phyloP scores from a whole-genome alignment of 2,113 vertebrate species.

The Cebidichthys violaceus region DNA sequence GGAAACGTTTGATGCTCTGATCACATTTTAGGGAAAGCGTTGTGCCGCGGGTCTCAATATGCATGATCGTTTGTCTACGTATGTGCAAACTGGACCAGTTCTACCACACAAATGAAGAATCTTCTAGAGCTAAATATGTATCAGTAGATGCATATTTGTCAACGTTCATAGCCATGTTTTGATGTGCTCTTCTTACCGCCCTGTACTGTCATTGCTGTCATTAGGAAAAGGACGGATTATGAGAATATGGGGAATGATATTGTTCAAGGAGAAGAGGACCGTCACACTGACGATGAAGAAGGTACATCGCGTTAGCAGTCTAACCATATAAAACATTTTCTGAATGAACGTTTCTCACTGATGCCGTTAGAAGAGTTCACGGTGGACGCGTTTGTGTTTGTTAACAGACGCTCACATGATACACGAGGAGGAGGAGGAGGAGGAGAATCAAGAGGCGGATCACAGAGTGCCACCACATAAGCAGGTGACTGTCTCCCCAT shows the following conservation, averaged over 20 bases:
- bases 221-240: slow-evolving; percentile 87
- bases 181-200: neutral
- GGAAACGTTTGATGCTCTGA: neutral
- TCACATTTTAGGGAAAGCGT: neutral
- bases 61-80: neutral
- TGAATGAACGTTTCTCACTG: neutral
- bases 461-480: slow-evolving; percentile 63
- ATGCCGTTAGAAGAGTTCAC: neutral
- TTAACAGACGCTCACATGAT: slow-evolving; percentile 66
- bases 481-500: slow-evolving; percentile 63
- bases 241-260: slow-evolving; percentile 89
- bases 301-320: slow-evolving; percentile 66
- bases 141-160: neutral
- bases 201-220: slow-evolving; percentile 12
- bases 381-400: neutral
- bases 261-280: slow-evolving; percentile 87
- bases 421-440: slow-evolving; percentile 56
- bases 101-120: neutral
- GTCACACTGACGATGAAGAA: slow-evolving; percentile 84
- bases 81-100: neutral
- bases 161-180: neutral
- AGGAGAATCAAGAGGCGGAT: slow-evolving; percentile 61
- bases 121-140: neutral
- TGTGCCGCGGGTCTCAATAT: neutral
- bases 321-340: rapidly evolving